Evolutionary conservation across 2,888 invertebrate species (phyloP), one percentile per base, ranked within the genome.

Genomic region (Anticlea derivata): DNA sequence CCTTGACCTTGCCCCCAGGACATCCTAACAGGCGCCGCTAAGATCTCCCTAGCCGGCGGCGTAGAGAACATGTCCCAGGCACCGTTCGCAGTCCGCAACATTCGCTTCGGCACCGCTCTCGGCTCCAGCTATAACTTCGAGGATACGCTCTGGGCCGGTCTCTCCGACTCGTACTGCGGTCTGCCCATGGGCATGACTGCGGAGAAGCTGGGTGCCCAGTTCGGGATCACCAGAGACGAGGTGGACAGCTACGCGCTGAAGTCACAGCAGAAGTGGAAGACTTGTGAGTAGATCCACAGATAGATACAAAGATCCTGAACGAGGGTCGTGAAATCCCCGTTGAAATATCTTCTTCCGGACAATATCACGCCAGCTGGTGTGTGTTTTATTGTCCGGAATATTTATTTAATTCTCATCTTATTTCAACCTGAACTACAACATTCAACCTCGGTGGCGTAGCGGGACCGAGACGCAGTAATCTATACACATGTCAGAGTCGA

Each of bases 161-260:
- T 99, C 1, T 95, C 96, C 0, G 99, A 99, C 77, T 92, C 94
- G 0, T 95, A 96, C 81, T 97, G 97, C 75, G 96, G 97, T 58
- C 91, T 97, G 24, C 97, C 99, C 0, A 99, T 99, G 99, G 99
- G 97, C 1, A 83, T 98, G 73, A 99, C 99, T 0, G 98, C 98
- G 0, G 98, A 98, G 87, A 98, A 98, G 78, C 91, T 98, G 35
- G 98, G 97, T 0, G 87, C 75, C 0, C 94, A 98, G 79, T 97
- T 94, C 73, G 94, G 94, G 38, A 90, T 98, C 38, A 94, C 94
- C 1, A 92, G 96, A 51, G 94, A 96, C 59, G 96, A 97, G 66
- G 95, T 96, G 39, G 99, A 99, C 75, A 92, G 94, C 58, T 99
- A 95, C 83, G 95, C 98, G 0, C 76, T 97, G 1, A 91, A 92